Evolutionary conservation across 1,140 invertebrate genomes (phyloP), one percentile per base, ranked within the genome.

Genomic region (Carposina sasakii): DNA sequence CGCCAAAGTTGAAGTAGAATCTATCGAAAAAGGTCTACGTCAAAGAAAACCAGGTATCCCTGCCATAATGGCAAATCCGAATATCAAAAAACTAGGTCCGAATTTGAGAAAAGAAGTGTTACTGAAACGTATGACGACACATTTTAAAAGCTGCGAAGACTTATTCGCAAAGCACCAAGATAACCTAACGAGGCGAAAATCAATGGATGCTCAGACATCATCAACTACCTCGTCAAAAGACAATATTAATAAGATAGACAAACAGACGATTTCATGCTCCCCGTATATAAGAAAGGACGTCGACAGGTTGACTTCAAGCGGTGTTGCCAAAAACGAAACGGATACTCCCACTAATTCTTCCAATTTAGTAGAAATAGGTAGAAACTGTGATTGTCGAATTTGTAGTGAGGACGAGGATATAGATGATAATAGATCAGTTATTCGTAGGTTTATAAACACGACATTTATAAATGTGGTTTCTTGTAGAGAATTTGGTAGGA

Each of bases 321-420:
- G 52, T 65, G 54, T 67, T 62, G 54, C 58, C 54, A 63, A 54
- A 42, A 30, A 48, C 41, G 48, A 57, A 51, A 50, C 44, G 53
- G 20, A 33, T 28, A 36, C 41, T 57, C 48, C 58, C 48, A 51
- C 55, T 37, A 51, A 64, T 52, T 57, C 63, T 71, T 70, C 75
- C 53, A 71, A 65, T 67, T 55, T 57, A 61, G 57, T 75, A 68
- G 70, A 66, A 43, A 42, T 65, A 65, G 65, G 60, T 64, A 76
- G 60, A 52, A 67, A 59, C 57, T 81, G 79, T 70, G 63, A 74
- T 49, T 83, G 79, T 73, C 63, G 62, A 44, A 77, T 79, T 59
- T 81, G 78, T 81, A 70, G 52, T 13, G 68, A 70, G 8, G 63
- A 59, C 16, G 60, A 59, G 10, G 58, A 42, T n/a, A n/a, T n/a